These are phyloP conservation scores for Phalangium opilio DNA, from an alignment of 2,888 invertebrate genomes.

Conservation along the genomic window DNA sequence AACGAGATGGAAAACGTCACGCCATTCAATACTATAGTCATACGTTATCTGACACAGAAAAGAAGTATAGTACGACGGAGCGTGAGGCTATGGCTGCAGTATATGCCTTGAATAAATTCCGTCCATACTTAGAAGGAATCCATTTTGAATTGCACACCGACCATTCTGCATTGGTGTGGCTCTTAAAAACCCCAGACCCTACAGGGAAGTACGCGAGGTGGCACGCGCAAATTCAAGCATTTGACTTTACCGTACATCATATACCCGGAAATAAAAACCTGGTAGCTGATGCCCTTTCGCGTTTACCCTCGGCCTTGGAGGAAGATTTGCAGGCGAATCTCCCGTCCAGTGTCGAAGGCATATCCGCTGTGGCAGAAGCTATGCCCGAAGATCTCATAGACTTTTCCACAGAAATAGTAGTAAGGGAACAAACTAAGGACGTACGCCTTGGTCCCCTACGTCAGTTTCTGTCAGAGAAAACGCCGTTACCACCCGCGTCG, in stretches of 20 bases:
- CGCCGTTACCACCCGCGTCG: no score
- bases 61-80: conserved; percentile 31
- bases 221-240: conserved; percentile 31
- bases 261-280: conserved; percentile 29
- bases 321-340: no score
- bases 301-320: no score
- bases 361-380: no score
- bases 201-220: conserved; percentile 33
- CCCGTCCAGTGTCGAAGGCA: no score
- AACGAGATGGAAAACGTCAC: conserved; percentile 11
- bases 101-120: conserved; percentile 29
- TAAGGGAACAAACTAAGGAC: no score
- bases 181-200: conserved; percentile 30
- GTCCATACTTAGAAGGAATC: conserved; percentile 30
- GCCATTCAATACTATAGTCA: conserved; percentile 20
- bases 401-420: no score
- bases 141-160: conserved; percentile 30
- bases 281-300: conserved; percentile 30
- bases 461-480: no score
- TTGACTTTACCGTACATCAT: conserved; percentile 29
- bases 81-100: conserved; percentile 29
- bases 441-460: no score
- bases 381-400: no score
- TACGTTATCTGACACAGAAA: no score
- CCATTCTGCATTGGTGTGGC: conserved; percentile 35